Evolutionary conservation across 2,888 invertebrate species (phyloP), one percentile per base, ranked within the genome.

Genomic region (Miltochrista miniata): DNA sequence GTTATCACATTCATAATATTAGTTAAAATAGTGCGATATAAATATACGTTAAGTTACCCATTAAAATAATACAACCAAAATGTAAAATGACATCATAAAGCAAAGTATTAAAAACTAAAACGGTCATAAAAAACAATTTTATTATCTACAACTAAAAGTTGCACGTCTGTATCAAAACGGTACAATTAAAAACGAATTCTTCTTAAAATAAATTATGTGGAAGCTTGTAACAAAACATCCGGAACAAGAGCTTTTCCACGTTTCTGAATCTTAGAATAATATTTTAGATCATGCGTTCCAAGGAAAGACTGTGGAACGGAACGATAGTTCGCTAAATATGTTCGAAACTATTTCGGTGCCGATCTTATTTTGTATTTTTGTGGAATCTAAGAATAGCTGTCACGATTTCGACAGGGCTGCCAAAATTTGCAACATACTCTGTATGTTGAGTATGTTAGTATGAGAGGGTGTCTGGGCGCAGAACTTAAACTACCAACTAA

Each of bases 211-310:
- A 64, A 67, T 54, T 7, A 55, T 53, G 68, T 64, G 61, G 60
- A 58, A 70, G 59, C 53, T 41, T 50, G 69, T 52, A 75, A 72
- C 56, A 58, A 65, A 69, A 75, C 69, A 77, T 71, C 68, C 71
- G 74, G 73, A 75, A 77, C 64, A 45, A 54, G 57, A 56, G 44
- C 48, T 38, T 60, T 66, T 54, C 56, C 48, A 44, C 59, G 59
- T 61, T 43, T 63, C 54, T 35, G 54, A 13, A 39, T 56, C 53
- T 59, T 55, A 56, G 56, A 69, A 69, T 62, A 70, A 70, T 61
- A 69, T 61, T 54, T 61, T 65, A 42, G 51, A 49, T 63, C 51
- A 62, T 51, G 45, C 41, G 54, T 44, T 44, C 24, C 40, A 44
- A 42, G 48, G 46, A 48, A 55, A 52, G 57, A 48, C 55, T 65